Base-by-base conservation (phyloP, 2,113 vertebrate genomes). In the Gila orcuttii region DNA sequence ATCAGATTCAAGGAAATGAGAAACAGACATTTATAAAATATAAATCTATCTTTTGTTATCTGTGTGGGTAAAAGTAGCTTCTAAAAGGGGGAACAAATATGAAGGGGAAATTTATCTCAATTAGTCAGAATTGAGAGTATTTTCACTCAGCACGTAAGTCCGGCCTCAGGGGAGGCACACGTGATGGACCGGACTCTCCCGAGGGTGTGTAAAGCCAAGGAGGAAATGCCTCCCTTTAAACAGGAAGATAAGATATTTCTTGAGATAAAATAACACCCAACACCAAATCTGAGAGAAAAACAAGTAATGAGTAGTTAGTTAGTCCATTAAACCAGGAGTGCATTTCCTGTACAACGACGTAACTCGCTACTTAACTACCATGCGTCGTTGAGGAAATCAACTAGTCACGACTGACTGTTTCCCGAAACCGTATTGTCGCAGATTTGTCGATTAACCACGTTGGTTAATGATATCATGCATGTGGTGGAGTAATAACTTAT, bases 211-310 rank as follows among this genome's bases (percentile, higher is more conserved):
- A 78, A 76, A 83, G 55, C 45, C 52, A 71, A 66, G 74, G 91
- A 90, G 94, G 93, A 94, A 94, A 91, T 88, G 86, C 77, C 83
- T 88, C 33, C 66, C n/a, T 82, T 52, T 90, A 92, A 94, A 93
- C 93, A 89, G 92, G 92, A 94, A 93, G 33, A 36, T 45, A 62
- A 71, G 52, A 89, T 90, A 83, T 89, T 91, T 91, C 42, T 82
- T 57, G 76, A 45, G 78, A 92, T 88, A 79, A 60, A 52, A 3
- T 79, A 66, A 21, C 3, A 66, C 39, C 76, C 60, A n/a, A 66
- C 66, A 85, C 17, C 47, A 71, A 39, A 69, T 69, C 47, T 69
- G 31, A 82, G 42, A 82, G 10, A 36, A 82, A 82, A 69, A 81
- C 79, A 52, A 52, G 45, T 6, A 33, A 17, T 77, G 21, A 19